Evolutionary conservation across 2,888 invertebrate genomes (phyloP).

Genomic region (Limnephilus lunatus): DNA sequence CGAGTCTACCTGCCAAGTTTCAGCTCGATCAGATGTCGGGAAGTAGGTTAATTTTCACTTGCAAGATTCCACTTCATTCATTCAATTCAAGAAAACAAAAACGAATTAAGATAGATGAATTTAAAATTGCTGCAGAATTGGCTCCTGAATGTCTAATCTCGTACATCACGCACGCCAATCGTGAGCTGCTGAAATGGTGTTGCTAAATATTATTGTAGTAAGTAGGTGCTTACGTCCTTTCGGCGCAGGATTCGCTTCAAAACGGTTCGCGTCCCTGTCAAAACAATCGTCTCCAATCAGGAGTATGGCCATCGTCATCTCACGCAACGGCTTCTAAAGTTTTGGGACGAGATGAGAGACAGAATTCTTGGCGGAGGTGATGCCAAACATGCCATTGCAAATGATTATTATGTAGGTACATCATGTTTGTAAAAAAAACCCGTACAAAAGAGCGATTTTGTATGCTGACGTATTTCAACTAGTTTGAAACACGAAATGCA

Average conservation of each 20-base stretch:
- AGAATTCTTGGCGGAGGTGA: not conserved
- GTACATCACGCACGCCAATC: constrained; percentile 1
- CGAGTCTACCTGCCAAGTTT: too few species aligned
- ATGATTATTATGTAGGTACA: too few species aligned
- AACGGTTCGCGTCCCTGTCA: constrained; percentile 29
- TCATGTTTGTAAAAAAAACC: too few species aligned
- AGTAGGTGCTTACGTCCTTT: constrained; percentile 25
- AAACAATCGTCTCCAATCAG: constrained; percentile 18
- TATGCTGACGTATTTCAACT: too few species aligned
- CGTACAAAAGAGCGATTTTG: too few species aligned
- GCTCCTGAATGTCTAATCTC: not conserved
- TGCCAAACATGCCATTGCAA: not conserved
- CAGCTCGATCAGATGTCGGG: too few species aligned
- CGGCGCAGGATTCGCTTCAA: constrained; percentile 2
- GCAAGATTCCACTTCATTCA: too few species aligned
- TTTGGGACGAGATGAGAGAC: not conserved
- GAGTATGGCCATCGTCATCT: not conserved
- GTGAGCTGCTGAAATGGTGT: not conserved
- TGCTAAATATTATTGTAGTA: constrained; percentile 17
- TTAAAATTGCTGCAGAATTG: too few species aligned
- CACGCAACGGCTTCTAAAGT: not conserved
- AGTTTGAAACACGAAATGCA: too few species aligned
- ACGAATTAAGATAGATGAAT: too few species aligned
- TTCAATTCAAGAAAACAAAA: too few species aligned
- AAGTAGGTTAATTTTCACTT: too few species aligned